Evolutionary conservation across 1,140 invertebrate genomes (phyloP), one percentile per base, ranked within the genome.

Genomic region (Drosophila biarmipes): DNA sequence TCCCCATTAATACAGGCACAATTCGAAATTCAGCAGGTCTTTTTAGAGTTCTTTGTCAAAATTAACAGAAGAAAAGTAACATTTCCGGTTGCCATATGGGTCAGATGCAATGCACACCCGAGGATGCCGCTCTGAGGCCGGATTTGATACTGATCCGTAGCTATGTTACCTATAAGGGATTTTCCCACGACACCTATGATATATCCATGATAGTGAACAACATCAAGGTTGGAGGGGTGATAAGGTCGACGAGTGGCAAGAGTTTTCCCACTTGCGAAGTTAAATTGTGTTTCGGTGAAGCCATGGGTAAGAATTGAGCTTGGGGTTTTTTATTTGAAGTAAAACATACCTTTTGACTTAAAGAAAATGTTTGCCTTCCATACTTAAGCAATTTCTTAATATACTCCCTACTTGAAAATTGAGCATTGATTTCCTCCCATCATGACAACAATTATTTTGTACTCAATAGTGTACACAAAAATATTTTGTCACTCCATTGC

Each of bases 11-110:
- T 53, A 35, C 46, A 15, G 31, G 15, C 45, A 31, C 10, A 64
- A 59, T 53, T 52, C 38, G 38, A 46, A 59, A 52, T 21, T 71
- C 12, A 66, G 45, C 40, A 34, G 35, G 52, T 37, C 51, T 46
- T 15, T 24, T 64, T 72, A 42, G 38, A 73, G 31, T 73, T 77
- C 17, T 46, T 57, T 73, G 56, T 38, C 79, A 82, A 81, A 78
- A 78, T 78, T 82, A 58, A 55, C 24, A 51, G 45, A 43, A 24
- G 31, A 45, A 42, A 66, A 49, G n/a, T 19, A 42, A 19, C 15
- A 21, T 12, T 0, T 8, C 38, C 35, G 11, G 17, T 2, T 19
- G 1, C 19, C 21, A 38, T 35, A 85, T 85, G 76, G 72, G 59
- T 31, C 49, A 58, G 24, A 21, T 80, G 14, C 67, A 62, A 43